Evolutionary conservation across 2,113 vertebrate species (phyloP).

Genomic region (Sterna hirundo): DNA sequence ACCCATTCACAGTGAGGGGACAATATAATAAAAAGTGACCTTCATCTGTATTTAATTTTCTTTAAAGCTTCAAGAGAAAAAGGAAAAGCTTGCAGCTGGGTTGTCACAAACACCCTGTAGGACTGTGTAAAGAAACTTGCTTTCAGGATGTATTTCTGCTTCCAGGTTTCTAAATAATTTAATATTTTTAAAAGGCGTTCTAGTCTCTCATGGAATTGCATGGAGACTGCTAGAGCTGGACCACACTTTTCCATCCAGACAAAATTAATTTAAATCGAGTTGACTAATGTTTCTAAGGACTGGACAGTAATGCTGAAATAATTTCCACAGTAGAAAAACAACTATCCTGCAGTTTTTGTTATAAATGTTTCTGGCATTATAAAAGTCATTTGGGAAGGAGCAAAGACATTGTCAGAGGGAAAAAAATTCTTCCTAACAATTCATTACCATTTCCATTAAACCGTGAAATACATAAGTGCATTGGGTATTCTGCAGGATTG

Average conservation of each 20-base stretch:
- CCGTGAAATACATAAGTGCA: rapidly evolving
- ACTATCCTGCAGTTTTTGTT: background rate
- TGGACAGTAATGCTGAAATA: background rate
- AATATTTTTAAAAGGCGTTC: background rate
- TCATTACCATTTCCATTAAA: background rate
- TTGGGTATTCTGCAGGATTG: background rate
- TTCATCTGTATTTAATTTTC: conserved; percentile 21
- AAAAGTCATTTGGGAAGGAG: background rate
- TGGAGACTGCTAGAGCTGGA: background rate
- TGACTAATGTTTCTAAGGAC: background rate
- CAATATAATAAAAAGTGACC: background rate
- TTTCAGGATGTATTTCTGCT: background rate
- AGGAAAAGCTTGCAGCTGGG: background rate
- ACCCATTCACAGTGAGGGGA: background rate
- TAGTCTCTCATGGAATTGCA: background rate
- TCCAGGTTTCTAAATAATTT: background rate
- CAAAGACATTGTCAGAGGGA: background rate
- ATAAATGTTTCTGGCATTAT: background rate
- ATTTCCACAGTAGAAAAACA: background rate
- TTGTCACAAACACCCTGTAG: background rate
- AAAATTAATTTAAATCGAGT: background rate
- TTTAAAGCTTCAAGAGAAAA: conserved; percentile 5
- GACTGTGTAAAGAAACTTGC: background rate
- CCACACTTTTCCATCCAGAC: background rate
- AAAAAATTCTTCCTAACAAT: background rate